Base-by-base conservation (phyloP, 1,140 invertebrate species). In the Drosophila ananassae region DNA sequence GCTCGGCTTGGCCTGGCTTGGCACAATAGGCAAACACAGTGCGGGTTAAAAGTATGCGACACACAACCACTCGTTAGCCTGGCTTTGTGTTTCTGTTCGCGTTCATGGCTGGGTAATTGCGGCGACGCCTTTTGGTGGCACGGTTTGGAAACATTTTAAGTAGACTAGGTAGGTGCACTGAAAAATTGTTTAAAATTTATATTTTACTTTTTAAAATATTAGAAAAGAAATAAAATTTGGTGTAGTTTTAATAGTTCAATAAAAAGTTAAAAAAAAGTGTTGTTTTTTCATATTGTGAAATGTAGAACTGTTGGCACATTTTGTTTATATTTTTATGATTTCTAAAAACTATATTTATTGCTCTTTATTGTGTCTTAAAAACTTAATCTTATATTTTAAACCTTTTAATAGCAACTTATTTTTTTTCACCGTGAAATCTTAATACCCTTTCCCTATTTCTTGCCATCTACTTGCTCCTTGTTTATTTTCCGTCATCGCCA, bases 71-170 rank as follows among this genome's bases (percentile, higher is more conserved):
- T 64, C 52, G 44, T 50, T 25, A 34, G 32, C 41, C 30, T 48
- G 24, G 39, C 44, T 41, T 61, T 61, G 34, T 61, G 44, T 62
- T 58, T 48, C 37, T 72, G 68, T 48, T 34, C 56, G 22, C 54
- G 28, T 52, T 50, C 56, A 58, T 50, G 55, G 55, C 74, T 80
- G 72, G 77, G 82, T 85, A 85, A 85, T 85, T 85, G 82, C 52
- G 82, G 69, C 64, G 55, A 85, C 82, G 82, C 82, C 82, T 87
- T 85, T 81, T 87, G 77, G 58, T 87, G 55, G 82, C 82, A 66
- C 81, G 67, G 2, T 12, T 71, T 74, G 73, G 58, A 72, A 81
- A 71, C 69, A 80, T 80, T 77, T 60, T 22, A 67, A 75, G 52
- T 34, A 41, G 59, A 64, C 59, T n/a, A 17, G n/a, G 12, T 8